Conservation (phyloP, 1,140 invertebrate genomes). For the Melipona quadrifasciata region DNA sequence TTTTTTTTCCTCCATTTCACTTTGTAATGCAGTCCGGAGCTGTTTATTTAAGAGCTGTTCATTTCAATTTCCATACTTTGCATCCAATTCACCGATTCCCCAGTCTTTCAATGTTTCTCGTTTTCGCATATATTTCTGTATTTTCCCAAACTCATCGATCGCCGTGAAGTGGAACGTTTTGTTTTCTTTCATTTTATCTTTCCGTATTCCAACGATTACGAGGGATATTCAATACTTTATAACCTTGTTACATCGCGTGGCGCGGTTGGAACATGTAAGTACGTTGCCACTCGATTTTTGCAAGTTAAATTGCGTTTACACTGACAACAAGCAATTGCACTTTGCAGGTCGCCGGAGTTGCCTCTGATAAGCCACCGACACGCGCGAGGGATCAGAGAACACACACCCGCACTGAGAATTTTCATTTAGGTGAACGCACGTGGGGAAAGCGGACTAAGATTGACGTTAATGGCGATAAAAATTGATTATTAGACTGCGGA, state of each 20-base stretch:
- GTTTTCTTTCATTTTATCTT: not conserved
- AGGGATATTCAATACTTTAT: not conserved
- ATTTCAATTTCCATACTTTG: not conserved
- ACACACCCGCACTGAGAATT: not conserved
- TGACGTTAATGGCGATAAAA: not conserved
- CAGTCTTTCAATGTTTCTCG: not conserved
- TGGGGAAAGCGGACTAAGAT: not conserved
- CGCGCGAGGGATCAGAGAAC: too few relatives aligned
- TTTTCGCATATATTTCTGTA: not conserved
- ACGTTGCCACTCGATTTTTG: slow-evolving; percentile 12
- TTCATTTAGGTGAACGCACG: not conserved
- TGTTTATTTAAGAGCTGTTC: not conserved
- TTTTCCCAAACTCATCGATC: not conserved
- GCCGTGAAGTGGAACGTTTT: not conserved
- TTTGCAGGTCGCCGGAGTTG: slow-evolving; percentile 11
- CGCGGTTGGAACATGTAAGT: not conserved
- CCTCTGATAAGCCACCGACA: slow-evolving; percentile 9
- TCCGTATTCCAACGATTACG: not conserved
- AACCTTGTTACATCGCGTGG: not conserved
- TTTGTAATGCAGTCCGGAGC: not conserved
- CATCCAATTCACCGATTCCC: not conserved
- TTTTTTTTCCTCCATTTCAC: not conserved
- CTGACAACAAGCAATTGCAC: slow-evolving; percentile 34
- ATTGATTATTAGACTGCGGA: not conserved
- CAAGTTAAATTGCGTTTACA: slow-evolving; percentile 31